Percentiles rank a stretch among this genome's conserved stretches.
These are phyloP conservation scores for Acrobasis repandana DNA, from an alignment of 2,888 invertebrate species.

Conservation along the genomic window DNA sequence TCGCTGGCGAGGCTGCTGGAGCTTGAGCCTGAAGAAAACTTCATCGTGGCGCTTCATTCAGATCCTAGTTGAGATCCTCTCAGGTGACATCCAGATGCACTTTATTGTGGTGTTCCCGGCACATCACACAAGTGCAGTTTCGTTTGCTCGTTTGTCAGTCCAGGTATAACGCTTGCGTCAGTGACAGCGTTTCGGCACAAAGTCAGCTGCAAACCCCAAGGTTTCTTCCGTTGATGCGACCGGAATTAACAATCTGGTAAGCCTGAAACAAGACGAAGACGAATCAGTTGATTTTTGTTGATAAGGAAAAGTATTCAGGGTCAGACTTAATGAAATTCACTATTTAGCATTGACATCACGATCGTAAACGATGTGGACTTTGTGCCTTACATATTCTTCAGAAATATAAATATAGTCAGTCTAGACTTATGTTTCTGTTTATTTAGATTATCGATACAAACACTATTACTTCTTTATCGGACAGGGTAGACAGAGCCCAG, in stretches of 20 bases:
- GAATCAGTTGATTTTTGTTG: conserved; percentile 29
- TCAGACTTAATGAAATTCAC: conserved; percentile 6
- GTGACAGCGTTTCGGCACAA: conserved; percentile 48
- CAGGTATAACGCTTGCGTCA: conserved; percentile 44
- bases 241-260: conserved; percentile 54
- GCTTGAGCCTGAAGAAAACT: conserved; percentile 85
- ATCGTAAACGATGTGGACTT: not conserved
- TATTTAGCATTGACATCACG: conserved; percentile 4
- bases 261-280: conserved; percentile 60
- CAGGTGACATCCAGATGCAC: conserved; percentile 75
- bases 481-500: no score
- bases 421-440: not conserved
- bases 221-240: conserved; percentile 44
- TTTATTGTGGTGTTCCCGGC: conserved; percentile 68
- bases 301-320: conserved; percentile 10
- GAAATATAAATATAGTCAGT: not conserved
- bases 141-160: conserved; percentile 35
- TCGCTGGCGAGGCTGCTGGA: conserved; percentile 86
- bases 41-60: conserved; percentile 71
- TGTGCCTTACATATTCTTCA: not conserved
- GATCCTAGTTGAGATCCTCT: conserved; percentile 37
- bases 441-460: not conserved
- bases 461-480: not conserved
- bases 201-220: conserved; percentile 48
- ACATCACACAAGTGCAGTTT: conserved; percentile 70